A percentile compares a stretch with the other conserved stretches of the same genome.
Evolutionary conservation across 2,113 vertebrate species (phyloP).

Genomic region (Tragelaphus imberbis): DNA sequence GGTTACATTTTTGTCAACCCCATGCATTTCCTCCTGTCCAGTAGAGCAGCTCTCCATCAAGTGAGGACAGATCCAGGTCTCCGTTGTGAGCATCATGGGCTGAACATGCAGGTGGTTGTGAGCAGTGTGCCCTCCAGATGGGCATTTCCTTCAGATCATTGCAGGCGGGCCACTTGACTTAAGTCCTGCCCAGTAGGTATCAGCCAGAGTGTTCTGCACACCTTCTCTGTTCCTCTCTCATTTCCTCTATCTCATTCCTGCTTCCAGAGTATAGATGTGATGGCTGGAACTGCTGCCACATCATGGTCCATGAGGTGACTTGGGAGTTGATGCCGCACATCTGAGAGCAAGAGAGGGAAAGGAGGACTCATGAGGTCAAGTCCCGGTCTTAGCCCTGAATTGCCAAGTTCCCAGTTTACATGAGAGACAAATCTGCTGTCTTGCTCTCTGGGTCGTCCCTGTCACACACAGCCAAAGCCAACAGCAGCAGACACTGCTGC

Average conservation of each 20-base stretch:
- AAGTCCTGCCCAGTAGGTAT: neutral
- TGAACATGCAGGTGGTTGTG: neutral
- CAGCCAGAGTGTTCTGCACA: neutral
- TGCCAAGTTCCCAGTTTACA: neutral
- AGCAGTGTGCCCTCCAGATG: too few relatives aligned
- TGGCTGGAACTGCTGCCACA: neutral
- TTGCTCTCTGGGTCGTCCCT: too few relatives aligned
- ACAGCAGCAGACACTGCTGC: fast-evolving
- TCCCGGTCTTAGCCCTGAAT: neutral
- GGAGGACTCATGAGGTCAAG: neutral
- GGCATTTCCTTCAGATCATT: fast-evolving
- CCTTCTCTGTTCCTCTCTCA: neutral
- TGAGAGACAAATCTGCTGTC: fast-evolving
- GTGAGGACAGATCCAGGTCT: fast-evolving
- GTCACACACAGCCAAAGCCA: fast-evolving
- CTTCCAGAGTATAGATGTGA: neutral
- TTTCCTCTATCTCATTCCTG: neutral
- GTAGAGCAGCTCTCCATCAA: too few relatives aligned
- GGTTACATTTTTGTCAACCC: fast-evolving
- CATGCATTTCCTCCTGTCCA: fast-evolving
- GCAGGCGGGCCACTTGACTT: neutral
- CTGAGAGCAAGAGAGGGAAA: neutral
- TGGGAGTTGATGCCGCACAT: too few relatives aligned
- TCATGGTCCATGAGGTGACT: neutral
- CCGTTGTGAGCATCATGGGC: fast-evolving